A percentile compares a stretch with the other conserved stretches of the same genome.
These are phyloP conservation scores for Dynastes tityus DNA, from an alignment of 2,888 invertebrate species.

Conservation along the genomic window DNA sequence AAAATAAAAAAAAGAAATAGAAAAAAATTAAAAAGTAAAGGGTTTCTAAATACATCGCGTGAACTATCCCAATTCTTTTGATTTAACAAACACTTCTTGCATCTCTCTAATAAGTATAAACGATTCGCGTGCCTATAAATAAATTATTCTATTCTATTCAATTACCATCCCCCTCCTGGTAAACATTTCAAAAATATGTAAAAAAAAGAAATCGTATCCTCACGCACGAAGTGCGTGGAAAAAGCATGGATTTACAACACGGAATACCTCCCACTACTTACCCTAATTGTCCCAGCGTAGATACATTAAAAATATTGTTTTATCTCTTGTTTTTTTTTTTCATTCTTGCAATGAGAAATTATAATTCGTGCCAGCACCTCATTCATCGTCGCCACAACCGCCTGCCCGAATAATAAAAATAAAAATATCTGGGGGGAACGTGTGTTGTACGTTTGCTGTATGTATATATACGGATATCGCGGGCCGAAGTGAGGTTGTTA, in stretches of 20 bases:
- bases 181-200: no score
- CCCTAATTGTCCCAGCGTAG: neutral
- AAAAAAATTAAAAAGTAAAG: no score
- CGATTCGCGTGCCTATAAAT: no score
- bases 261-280: neutral
- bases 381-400: conserved; percentile 15
- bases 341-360: conserved; percentile 14
- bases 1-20: no score
- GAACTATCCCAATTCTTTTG: no score
- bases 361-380: conserved; percentile 39
- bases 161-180: neutral
- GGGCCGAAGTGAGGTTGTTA: conserved; percentile 38
- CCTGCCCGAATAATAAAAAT: conserved; percentile 13
- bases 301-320: conserved; percentile 32
- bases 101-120: no score
- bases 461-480: neutral
- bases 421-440: conserved; percentile 30
- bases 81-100: no score
- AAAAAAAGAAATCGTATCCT: neutral
- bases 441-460: neutral
- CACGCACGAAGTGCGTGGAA: neutral
- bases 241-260: neutral
- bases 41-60: no score
- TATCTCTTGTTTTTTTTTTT: neutral
- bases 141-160: no score